Percentiles rank a stretch among this genome's conserved stretches.
phyloP scores from a whole-genome alignment of 2,888 invertebrate species.

The Hypselothyrea guttata region DNA sequence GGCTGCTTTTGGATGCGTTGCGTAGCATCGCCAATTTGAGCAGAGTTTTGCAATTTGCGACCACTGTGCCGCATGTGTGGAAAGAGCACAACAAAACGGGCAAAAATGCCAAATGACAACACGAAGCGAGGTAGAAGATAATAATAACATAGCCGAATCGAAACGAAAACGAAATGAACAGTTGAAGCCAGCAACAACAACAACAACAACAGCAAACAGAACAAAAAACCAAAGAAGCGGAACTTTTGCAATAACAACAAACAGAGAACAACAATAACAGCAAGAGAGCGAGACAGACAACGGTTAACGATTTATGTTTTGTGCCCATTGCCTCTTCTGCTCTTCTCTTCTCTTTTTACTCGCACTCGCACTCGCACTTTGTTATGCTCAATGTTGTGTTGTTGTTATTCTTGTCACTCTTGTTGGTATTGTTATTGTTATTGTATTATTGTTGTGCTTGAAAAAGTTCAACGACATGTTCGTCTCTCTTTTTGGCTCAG shows the following conservation, averaged over 20 bases:
- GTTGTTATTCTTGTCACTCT: slow-evolving; percentile 22
- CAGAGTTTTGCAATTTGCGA: slow-evolving; percentile 3
- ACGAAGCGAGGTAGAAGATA: neutral
- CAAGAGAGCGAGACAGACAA: slow-evolving; percentile 24
- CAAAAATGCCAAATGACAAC: neutral
- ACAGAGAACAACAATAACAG: slow-evolving; percentile 7
- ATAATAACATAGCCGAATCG: slow-evolving; percentile 22
- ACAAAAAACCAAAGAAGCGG: slow-evolving; percentile 28
- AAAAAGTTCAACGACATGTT: slow-evolving; percentile 67
- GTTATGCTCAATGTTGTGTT: slow-evolving; percentile 32
- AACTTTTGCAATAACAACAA: slow-evolving; percentile 37
- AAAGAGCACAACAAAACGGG: slow-evolving; percentile 7
- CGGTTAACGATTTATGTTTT: slow-evolving; percentile 36
- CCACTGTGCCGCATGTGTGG: neutral
- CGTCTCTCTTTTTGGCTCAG: slow-evolving; percentile 32
- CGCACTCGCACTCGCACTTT: slow-evolving; percentile 34
- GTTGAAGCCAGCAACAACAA: slow-evolving; percentile 22
- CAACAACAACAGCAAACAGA: neutral
- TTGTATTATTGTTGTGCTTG: slow-evolving; percentile 47
- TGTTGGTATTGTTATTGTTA: slow-evolving; percentile 21
- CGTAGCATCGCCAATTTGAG: no score
- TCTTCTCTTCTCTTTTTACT: slow-evolving; percentile 2
- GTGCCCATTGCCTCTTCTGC: slow-evolving; percentile 17
- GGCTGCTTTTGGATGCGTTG: slow-evolving; percentile 32
- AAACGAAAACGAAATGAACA: slow-evolving; percentile 43